phyloP scores from a whole-genome alignment of 2,797 vertebrate genomes.

The Pogoniulus pusillus region DNA sequence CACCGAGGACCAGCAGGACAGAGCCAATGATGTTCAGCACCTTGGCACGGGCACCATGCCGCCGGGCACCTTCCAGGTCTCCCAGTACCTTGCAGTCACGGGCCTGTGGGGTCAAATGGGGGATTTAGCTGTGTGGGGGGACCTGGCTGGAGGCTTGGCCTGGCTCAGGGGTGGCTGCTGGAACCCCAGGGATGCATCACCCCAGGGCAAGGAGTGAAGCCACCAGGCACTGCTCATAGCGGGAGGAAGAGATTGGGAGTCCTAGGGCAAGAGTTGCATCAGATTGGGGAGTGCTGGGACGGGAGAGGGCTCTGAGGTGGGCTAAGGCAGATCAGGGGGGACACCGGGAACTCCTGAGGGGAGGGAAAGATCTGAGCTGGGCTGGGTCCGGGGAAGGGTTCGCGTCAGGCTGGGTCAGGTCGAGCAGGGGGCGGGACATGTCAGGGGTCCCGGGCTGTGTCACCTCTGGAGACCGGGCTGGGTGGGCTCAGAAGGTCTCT shows the following conservation, averaged over 20 bases:
- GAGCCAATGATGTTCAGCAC: conserved; percentile 83
- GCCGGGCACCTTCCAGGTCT: conserved; percentile 85
- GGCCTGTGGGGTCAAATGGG: conserved; percentile 70
- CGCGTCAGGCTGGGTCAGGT: neutral
- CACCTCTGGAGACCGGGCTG: too few species aligned
- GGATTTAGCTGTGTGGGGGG: fast-evolving
- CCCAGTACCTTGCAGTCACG: conserved; percentile 89
- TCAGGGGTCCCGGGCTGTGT: too few species aligned
- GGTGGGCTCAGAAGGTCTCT: too few species aligned
- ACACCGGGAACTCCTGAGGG: neutral
- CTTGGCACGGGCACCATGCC: conserved; percentile 83
- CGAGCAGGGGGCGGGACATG: neutral
- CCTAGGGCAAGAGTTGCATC: neutral
- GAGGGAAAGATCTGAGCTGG: neutral
- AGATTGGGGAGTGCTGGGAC: neutral
- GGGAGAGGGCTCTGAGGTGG: neutral
- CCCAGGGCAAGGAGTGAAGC: neutral
- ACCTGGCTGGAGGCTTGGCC: fast-evolving
- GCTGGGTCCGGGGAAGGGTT: neutral
- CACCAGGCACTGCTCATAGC: fast-evolving
- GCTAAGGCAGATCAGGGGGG: neutral
- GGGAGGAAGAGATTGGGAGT: too few species aligned
- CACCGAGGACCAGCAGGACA: fast-evolving
- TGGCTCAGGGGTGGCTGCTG: neutral
- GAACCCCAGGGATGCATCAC: fast-evolving